Evolutionary conservation across 2,888 invertebrate genomes (phyloP).

Genomic region (Rotaria macrura): DNA sequence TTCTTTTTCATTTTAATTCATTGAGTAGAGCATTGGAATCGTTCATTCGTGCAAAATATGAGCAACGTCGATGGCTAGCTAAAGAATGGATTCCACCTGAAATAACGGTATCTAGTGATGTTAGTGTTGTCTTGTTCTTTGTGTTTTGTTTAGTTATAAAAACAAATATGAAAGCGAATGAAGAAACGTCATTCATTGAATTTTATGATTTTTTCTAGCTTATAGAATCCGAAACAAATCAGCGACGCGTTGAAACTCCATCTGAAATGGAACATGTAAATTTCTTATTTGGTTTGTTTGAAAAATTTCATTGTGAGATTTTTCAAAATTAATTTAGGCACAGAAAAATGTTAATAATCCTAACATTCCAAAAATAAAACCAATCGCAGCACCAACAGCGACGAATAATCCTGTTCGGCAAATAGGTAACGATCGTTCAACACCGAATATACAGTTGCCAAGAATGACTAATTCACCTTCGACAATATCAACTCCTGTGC

Average conservation of each 20-base stretch:
- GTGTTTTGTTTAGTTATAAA: too few species aligned
- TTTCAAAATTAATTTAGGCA: not conserved
- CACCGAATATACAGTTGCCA: not conserved
- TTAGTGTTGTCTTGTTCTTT: not conserved
- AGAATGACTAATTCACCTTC: not conserved
- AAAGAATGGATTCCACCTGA: constrained; percentile 66
- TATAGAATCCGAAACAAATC: not conserved
- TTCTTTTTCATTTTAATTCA: constrained; percentile 18
- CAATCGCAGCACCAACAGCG: not conserved
- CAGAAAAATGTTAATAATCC: not conserved
- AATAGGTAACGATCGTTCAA: not conserved
- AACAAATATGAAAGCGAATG: too few species aligned
- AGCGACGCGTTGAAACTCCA: not conserved
- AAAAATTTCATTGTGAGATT: not conserved
- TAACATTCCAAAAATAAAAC: constrained; percentile 1
- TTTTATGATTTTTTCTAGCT: not conserved
- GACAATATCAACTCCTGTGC: not conserved
- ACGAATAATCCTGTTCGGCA: not conserved
- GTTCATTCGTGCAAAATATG: constrained; percentile 94
- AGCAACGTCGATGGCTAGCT: constrained; percentile 93
- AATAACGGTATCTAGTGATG: constrained; percentile 70
- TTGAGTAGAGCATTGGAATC: constrained; percentile 62
- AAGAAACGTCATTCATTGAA: not conserved
- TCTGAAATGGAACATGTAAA: not conserved
- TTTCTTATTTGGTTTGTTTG: not conserved